Percentiles rank a stretch among this genome's conserved stretches.
phyloP scores from a whole-genome alignment of 2,113 vertebrate species.

The Scortum barcoo region DNA sequence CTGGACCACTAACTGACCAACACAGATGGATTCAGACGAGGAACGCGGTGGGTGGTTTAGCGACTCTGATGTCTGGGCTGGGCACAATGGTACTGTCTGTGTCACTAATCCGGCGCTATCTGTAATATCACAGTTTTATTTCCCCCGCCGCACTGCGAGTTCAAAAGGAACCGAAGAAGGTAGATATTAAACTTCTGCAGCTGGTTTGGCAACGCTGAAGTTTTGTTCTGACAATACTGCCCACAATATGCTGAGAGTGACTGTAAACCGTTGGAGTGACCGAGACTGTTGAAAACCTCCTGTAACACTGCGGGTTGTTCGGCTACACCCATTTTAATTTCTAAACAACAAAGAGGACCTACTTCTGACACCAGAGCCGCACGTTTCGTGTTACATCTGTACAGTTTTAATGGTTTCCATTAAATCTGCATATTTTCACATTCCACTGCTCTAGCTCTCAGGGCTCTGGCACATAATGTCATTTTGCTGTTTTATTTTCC shows the following conservation, averaged over 20 bases:
- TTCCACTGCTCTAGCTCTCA: neutral
- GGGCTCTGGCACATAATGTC: neutral
- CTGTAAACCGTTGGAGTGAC: neutral
- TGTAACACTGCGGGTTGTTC: conserved; percentile 7
- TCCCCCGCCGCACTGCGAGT: neutral
- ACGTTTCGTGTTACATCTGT: conserved; percentile 1
- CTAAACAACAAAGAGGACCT: neutral
- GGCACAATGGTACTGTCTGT: conserved; percentile 63
- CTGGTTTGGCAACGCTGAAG: conserved; percentile 8
- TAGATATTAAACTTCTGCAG: conserved; percentile 23
- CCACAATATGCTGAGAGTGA: conserved; percentile 23
- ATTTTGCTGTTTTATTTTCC: neutral
- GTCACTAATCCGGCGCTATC: conserved; percentile 49
- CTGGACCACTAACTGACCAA: conserved; percentile 53
- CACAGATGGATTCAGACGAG: conserved; percentile 64
- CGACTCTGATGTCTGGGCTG: conserved; percentile 49
- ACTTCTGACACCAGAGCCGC: neutral
- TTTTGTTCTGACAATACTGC: conserved; percentile 23
- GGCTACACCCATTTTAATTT: conserved; percentile 14
- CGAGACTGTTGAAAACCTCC: neutral
- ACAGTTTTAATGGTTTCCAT: neutral
- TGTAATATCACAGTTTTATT: conserved; percentile 35
- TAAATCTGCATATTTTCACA: neutral
- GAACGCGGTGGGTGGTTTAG: conserved; percentile 56
- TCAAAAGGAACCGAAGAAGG: conserved; percentile 21